A percentile compares a stretch with the other conserved stretches of the same genome.
phyloP scores from a whole-genome alignment of 2,113 vertebrate species.

The Neotragus pygmaeus region DNA sequence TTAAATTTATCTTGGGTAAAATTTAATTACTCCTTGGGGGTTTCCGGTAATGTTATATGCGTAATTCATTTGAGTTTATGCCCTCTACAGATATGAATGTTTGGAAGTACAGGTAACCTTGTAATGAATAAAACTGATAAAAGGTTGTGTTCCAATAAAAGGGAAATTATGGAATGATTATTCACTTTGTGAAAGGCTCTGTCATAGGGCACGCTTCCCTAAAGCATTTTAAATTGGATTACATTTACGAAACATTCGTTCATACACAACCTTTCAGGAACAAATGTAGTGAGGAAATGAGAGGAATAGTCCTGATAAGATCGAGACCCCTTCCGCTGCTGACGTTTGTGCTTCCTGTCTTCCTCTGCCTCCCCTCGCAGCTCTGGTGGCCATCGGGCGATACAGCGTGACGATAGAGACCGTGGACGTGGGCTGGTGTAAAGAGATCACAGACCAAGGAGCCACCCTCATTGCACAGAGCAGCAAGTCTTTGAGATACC shows the following conservation, averaged over 20 bases:
- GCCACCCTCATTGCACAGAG: slow-evolving; percentile 96
- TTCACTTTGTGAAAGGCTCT: slow-evolving; percentile 39
- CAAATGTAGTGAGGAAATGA: slow-evolving; percentile 54
- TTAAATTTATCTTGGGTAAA: slow-evolving; percentile 6
- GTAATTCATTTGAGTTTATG: slow-evolving; percentile 37
- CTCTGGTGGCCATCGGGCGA: slow-evolving; percentile 95
- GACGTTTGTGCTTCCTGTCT: neutral
- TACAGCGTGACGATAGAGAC: slow-evolving; percentile 98
- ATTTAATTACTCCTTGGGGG: slow-evolving; percentile 13
- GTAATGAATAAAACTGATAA: slow-evolving; percentile 40
- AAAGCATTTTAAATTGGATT: slow-evolving; percentile 64
- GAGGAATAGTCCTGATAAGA: neutral
- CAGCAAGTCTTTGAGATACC: slow-evolving; percentile 96
- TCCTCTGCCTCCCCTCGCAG: slow-evolving; percentile 78
- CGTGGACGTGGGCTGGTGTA: slow-evolving; percentile 98
- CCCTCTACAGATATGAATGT: neutral
- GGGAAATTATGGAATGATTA: slow-evolving; percentile 52
- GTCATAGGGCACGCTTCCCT: slow-evolving; percentile 37
- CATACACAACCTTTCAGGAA: slow-evolving; percentile 45
- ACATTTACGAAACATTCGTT: slow-evolving; percentile 37
- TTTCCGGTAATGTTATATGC: slow-evolving; percentile 8
- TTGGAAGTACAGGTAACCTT: slow-evolving; percentile 53
- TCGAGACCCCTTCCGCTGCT: neutral
- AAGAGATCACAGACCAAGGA: slow-evolving; percentile 97
- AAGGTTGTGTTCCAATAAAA: slow-evolving; percentile 27